These are phyloP conservation scores for Episyrphus balteatus DNA, from an alignment of 1,140 invertebrate species.

Conservation along the genomic window DNA sequence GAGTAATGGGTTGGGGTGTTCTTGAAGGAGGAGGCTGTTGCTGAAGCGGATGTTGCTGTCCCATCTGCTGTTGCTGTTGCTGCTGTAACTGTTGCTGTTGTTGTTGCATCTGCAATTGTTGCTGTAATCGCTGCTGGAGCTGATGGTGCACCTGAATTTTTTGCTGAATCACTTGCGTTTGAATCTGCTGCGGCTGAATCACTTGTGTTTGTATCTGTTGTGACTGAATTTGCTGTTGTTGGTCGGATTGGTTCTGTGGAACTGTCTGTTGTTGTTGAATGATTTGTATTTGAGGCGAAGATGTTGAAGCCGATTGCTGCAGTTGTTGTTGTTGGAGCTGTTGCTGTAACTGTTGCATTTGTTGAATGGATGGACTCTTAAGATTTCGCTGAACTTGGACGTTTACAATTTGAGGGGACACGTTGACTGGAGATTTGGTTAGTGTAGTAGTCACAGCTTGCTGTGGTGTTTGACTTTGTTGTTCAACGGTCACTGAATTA, in stretches of 20 bases:
- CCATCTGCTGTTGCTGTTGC: conserved; percentile 1
- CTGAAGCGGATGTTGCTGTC: conserved; percentile 17
- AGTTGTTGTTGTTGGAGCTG: conserved; percentile 16
- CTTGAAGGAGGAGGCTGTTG: conserved; percentile 20
- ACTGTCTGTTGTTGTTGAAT: conserved; percentile 26
- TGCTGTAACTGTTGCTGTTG: conserved; percentile 30
- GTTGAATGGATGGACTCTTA: conserved; percentile 6
- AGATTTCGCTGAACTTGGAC: conserved; percentile 3
- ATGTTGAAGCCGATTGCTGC: conserved; percentile 14
- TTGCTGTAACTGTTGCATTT: conserved; percentile 23
- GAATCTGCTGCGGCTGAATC: conserved; percentile 13
- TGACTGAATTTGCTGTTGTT: conserved; percentile 15
- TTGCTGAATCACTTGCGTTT: conserved; percentile 1
- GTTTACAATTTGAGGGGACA: conserved; percentile 9
- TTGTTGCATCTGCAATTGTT: conserved; percentile 35
- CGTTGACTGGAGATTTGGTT: conserved; percentile 2
- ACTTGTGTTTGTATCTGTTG: conserved; percentile 7
- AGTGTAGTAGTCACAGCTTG: not conserved
- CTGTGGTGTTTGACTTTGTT: conserved; percentile 17
- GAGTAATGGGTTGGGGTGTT: conserved; percentile 4
- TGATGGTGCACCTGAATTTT: conserved; percentile 15
- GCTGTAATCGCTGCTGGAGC: conserved; percentile 9
- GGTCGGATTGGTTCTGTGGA: conserved; percentile 16
- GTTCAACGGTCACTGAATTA: not conserved
- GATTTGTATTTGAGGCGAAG: conserved; percentile 14